Base-by-base conservation (phyloP, 2,888 invertebrate genomes). In the Noctuana brunneofusca region DNA sequence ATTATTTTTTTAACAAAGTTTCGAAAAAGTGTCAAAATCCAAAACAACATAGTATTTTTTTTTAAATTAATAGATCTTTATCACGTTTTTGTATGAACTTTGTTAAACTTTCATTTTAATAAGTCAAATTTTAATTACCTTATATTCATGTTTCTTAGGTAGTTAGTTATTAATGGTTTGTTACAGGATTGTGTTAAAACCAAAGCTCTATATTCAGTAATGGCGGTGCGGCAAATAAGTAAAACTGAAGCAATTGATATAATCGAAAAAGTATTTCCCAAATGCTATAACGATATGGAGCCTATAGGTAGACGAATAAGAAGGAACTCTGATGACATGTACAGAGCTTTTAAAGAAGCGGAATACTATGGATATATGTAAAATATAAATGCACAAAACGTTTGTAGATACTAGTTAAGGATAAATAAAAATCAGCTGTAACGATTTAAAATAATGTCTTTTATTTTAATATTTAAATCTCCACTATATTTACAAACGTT, bases 281-380 rank as follows among this genome's bases (percentile, higher is more conserved):
- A 95, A 80, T 99, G 99, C 82, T 98, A 98, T 77, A 93, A 94
- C 18, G 98, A 99, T 83, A 89, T 98, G 71, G 99, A 99, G 79
- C 99, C 99, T 0, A 93, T 98, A 54, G 98, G 98, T 0, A 89
- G 96, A 69, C 87, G 96, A 66, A 90, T 96, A 66, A 92, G 95
- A 68, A 92, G 96, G 64, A 96, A 95, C 78, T 96, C 96, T 0
- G 85, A 92, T 0, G 97, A 97, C 75, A 95, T 96, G 92, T 83
- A 93, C 3, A 93, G 93, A 78, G 96, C 96, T 0, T 96, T 94
- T 75, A 90, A 92, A 71, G 97, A 97, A 81, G 95, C 95, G 0
- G 92, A 93, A 60, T 94, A 95, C 78, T 96, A 95, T 82, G 97
- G 97, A 3, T 97, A 97, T 89, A 27, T 38, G n/a, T 16, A 43